Percentiles rank a stretch among this genome's conserved stretches.
These are phyloP conservation scores for Trichogramma pretiosum DNA, from an alignment of 1,140 invertebrate genomes.

Conservation along the genomic window DNA sequence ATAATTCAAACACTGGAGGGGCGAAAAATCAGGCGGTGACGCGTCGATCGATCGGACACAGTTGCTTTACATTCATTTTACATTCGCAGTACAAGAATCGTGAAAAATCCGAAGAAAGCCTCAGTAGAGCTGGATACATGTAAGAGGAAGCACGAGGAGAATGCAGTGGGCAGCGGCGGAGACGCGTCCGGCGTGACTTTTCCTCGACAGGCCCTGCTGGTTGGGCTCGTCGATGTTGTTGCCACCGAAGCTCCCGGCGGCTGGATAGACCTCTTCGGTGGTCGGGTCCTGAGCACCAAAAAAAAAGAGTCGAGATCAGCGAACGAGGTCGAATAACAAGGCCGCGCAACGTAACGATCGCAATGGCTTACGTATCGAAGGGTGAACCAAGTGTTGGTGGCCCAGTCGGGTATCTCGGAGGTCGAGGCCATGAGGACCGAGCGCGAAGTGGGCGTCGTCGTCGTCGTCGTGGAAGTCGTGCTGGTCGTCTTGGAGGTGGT, in stretches of 20 bases:
- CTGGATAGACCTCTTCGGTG: conserved; percentile 45
- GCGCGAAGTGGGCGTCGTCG: neutral
- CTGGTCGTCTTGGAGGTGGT: conserved; percentile 20
- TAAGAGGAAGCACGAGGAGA: too few relatives aligned
- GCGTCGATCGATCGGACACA: too few relatives aligned
- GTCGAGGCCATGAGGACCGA: conserved; percentile 12
- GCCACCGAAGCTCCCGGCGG: conserved; percentile 44
- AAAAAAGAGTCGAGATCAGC: neutral
- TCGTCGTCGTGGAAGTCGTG: conserved; percentile 15
- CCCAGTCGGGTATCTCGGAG: conserved; percentile 39
- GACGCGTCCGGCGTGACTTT: neutral
- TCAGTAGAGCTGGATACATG: too few relatives aligned
- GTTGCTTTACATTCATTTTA: too few relatives aligned
- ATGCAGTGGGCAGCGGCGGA: neutral
- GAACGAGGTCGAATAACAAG: neutral
- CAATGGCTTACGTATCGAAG: conserved; percentile 3
- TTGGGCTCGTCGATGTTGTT: conserved; percentile 54
- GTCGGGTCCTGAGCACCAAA: conserved; percentile 27
- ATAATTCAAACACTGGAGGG: too few relatives aligned
- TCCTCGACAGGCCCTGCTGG: conserved; percentile 46
- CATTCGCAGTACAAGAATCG: too few relatives aligned
- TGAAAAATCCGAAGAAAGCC: too few relatives aligned
- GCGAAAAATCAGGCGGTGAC: too few relatives aligned
- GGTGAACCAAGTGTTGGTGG: conserved; percentile 34
- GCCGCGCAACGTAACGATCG: neutral